Base-by-base conservation (phyloP, 2,113 vertebrate genomes). In the Etheostoma spectabile region DNA sequence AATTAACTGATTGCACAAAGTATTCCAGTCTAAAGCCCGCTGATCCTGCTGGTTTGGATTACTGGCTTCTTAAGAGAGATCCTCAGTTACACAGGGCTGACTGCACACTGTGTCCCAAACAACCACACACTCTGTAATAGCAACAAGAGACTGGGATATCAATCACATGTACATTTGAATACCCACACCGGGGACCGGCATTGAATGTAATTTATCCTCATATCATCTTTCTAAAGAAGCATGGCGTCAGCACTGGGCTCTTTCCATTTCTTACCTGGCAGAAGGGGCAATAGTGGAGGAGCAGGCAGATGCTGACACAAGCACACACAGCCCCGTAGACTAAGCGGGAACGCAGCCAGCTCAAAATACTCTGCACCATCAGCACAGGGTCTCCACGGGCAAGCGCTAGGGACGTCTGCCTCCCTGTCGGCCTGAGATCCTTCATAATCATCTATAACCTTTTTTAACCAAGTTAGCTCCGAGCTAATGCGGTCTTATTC, bases 261-360 rank as follows among this genome's bases (percentile, higher is more conserved):
- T 19, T 64, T 55, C 7, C 11, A 14, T 16, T 33, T 73, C 88
- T 90, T 85, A 92, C 91, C 94, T 91, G 87, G 55, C 80, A 84
- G 59, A 84, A 51, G 0, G 76, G 84, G 82, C 84, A 83, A 42
- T 78, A 83, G 80, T 82, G 83, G 45, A 86, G 64, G 73, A 87
- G 77, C 75, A 88, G 79, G 67, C 55, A 86, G 65, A 82, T 35
- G 52, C 75, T 51, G n/a, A 85, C 76, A 63, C 74, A 83, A 42
- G 46, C 66, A 52, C 88, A 88, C 63, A 86, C 46, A 0, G 61
- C 89, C 18, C 75, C 51, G 7, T 63, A 86, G 62, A 83, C 22
- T 14, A 87, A 38, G 21, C 48, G 30, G 74, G 84, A 88, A 63
- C 74, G 56, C 57, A 89, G 74, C 89, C 86, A 85, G 67, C 59